phyloP scores from a whole-genome alignment of 2,797 vertebrate species.

The Nasua narica region DNA sequence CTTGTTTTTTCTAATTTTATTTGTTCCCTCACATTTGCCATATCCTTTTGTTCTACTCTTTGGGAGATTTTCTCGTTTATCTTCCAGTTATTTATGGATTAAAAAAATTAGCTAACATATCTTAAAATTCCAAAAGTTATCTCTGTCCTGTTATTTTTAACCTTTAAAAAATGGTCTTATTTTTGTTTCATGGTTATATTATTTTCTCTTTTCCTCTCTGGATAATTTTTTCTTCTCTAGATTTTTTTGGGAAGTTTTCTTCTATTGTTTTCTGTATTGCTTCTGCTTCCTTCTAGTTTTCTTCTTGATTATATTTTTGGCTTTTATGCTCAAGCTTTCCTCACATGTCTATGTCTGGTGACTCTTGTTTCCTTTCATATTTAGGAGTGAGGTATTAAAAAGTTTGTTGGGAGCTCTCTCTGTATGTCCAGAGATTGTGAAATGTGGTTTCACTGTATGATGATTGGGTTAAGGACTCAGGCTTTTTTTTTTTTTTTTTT shows the following conservation, averaged over 20 bases:
- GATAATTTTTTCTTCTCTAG: background rate
- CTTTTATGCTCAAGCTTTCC: background rate
- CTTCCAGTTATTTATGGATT: background rate
- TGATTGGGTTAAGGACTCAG: background rate
- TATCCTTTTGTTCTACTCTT: background rate
- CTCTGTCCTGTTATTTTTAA: background rate
- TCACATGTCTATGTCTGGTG: background rate
- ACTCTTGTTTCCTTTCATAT: background rate
- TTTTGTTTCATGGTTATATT: background rate
- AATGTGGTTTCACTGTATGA: background rate
- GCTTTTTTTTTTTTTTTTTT: background rate
- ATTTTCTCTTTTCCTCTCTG: background rate
- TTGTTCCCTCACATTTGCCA: background rate
- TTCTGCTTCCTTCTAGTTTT: background rate
- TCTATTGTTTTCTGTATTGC: background rate
- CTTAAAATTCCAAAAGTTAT: background rate
- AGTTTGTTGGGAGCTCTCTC: background rate
- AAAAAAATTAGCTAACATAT: background rate
- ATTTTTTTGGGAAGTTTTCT: background rate
- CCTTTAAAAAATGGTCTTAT: background rate
- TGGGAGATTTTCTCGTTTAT: background rate
- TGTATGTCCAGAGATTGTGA: background rate
- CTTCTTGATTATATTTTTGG: background rate
- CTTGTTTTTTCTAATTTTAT: background rate
- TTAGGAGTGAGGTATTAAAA: background rate